phyloP scores from a whole-genome alignment of 2,888 invertebrate genomes.

The Noctua janthina region DNA sequence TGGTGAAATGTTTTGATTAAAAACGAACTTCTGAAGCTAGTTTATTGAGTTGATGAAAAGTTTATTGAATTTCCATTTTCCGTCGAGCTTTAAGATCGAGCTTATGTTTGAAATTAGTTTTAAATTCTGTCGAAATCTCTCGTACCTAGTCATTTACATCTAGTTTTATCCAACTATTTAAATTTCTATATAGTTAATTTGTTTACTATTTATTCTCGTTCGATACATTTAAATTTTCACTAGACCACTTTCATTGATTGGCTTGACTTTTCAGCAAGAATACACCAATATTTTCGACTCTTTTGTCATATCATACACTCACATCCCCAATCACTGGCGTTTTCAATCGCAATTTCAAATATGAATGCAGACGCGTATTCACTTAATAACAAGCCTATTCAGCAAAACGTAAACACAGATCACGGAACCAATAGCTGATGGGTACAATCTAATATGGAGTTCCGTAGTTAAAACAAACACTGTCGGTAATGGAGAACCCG shows the following conservation, averaged over 20 bases:
- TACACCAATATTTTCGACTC: neutral
- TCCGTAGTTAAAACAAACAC: conserved; percentile 78
- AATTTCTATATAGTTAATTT: conserved; percentile 6
- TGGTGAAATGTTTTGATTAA: conserved; percentile 36
- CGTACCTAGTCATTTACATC: neutral
- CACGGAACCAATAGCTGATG: conserved; percentile 63
- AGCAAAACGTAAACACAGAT: conserved; percentile 62
- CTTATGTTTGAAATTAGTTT: conserved; percentile 33
- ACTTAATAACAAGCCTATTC: conserved; percentile 64
- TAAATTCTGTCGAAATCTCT: neutral
- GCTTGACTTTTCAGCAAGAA: neutral
- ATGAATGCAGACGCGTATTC: conserved; percentile 59
- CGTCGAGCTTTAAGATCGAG: conserved; percentile 5
- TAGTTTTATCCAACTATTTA: neutral
- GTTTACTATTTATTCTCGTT: neutral
- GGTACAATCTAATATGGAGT: conserved; percentile 68
- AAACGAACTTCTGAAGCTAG: conserved; percentile 35
- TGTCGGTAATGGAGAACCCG: conserved; percentile 72
- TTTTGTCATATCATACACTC: conserved; percentile 1
- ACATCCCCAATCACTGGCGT: neutral
- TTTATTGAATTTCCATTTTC: conserved; percentile 45
- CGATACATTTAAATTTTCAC: neutral
- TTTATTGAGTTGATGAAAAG: conserved; percentile 39
- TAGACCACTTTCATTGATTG: neutral
- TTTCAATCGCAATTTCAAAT: conserved; percentile 51